Percentiles rank a stretch among this genome's conserved stretches.
Conservation (phyloP, 2,888 invertebrate genomes). For the Athalia cordata region DNA sequence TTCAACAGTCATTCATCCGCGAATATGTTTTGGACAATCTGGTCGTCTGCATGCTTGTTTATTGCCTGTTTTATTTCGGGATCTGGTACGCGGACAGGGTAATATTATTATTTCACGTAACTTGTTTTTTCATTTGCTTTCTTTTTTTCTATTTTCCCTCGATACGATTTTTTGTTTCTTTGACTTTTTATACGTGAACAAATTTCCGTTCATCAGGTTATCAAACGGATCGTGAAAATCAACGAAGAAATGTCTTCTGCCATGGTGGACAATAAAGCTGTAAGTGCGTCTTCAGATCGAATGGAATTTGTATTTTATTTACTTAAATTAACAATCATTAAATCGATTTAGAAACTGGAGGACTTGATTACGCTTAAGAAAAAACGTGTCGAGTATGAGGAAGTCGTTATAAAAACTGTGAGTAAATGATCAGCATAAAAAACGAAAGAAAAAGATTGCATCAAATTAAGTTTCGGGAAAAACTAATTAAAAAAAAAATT, state of each 20-base stretch:
- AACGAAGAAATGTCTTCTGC: slow-evolving; percentile 61
- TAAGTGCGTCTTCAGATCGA: slow-evolving; percentile 50
- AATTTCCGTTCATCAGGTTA: slow-evolving; percentile 56
- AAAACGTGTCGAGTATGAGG: slow-evolving; percentile 66
- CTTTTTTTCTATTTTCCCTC: not conserved
- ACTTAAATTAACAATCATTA: not conserved
- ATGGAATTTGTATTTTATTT: not conserved
- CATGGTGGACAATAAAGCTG: slow-evolving; percentile 62
- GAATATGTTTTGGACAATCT: slow-evolving; percentile 66
- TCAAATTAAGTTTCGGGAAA: not conserved
- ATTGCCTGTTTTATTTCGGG: slow-evolving; percentile 63
- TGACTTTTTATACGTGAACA: too few species aligned
- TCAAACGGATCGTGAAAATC: slow-evolving; percentile 61
- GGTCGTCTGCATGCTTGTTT: slow-evolving; percentile 63
- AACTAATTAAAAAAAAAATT: not conserved
- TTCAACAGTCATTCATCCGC: slow-evolving; percentile 64
- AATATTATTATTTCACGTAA: slow-evolving; percentile 49
- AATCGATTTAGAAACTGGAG: slow-evolving; percentile 59
- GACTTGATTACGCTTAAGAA: slow-evolving; percentile 63
- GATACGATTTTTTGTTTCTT: too few species aligned
- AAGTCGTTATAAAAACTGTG: slow-evolving; percentile 65
- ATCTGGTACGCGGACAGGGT: slow-evolving; percentile 68
- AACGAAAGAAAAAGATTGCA: not conserved
- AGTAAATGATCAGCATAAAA: slow-evolving; percentile 51
- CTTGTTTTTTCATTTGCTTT: not conserved